Percentiles rank a stretch among this genome's conserved stretches.
Evolutionary conservation across 2,113 vertebrate species (phyloP).

Genomic region (Hippopotamus amphibius): DNA sequence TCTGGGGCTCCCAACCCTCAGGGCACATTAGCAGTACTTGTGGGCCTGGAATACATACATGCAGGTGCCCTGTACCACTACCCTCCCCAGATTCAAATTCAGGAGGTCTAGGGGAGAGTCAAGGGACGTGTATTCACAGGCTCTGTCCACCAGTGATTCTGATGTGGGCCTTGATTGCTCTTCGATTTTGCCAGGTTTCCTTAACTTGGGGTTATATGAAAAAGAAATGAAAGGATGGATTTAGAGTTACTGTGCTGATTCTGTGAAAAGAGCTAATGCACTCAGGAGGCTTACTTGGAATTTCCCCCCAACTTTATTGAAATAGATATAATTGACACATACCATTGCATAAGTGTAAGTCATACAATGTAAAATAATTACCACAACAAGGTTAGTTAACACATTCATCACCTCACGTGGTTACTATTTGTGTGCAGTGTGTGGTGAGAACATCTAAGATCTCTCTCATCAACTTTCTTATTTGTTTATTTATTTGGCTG

Average conservation of each 20-base stretch:
- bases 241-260: background rate
- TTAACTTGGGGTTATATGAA: background rate
- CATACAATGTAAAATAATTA: background rate
- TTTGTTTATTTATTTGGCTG: no score
- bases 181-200: background rate
- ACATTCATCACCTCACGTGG: background rate
- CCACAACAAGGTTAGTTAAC: background rate
- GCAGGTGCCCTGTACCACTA: background rate
- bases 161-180: background rate
- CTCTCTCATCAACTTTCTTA: no score
- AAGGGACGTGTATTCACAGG: background rate
- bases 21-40: no score
- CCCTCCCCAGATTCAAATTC: background rate
- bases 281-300: background rate
- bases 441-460: background rate
- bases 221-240: background rate
- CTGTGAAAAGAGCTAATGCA: background rate
- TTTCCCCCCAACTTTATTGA: background rate
- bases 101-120: background rate
- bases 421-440: background rate
- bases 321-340: background rate
- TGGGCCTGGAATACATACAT: background rate
- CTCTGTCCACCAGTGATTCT: background rate
- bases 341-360: background rate
- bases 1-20: background rate